Conservation (phyloP, 1,140 invertebrate genomes). For the Solenopsis fugax region DNA sequence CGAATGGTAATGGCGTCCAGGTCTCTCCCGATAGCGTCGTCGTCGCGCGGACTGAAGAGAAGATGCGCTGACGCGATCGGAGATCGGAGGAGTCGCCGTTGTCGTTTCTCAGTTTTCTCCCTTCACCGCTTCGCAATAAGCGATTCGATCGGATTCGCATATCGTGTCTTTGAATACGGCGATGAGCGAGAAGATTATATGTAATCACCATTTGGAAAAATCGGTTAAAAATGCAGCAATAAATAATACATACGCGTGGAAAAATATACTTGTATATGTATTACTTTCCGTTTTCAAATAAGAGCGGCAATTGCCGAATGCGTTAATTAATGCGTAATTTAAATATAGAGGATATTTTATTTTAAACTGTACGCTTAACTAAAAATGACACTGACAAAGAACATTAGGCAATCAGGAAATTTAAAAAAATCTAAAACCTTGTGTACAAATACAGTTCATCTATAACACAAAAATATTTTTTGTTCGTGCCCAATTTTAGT, state of each 20-base stretch:
- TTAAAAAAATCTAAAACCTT: too few species aligned
- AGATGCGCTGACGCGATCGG: conserved; percentile 19
- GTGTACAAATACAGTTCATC: too few species aligned
- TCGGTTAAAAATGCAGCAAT: background rate
- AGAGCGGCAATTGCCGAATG: too few species aligned
- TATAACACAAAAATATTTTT: too few species aligned
- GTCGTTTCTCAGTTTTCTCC: background rate
- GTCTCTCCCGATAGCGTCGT: conserved; percentile 30
- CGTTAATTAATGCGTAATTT: too few species aligned
- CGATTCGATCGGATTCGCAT: background rate
- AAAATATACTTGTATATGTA: background rate
- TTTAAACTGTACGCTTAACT: too few species aligned
- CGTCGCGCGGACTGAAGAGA: conserved; percentile 8
- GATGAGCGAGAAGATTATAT: background rate
- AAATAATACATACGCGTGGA: background rate
- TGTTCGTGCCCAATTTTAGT: too few species aligned
- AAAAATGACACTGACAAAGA: too few species aligned
- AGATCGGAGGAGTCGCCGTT: background rate
- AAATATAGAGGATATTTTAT: too few species aligned
- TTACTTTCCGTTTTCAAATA: background rate
- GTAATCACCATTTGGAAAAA: background rate
- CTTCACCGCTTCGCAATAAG: conserved; percentile 11
- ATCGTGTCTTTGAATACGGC: background rate
- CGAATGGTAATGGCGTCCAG: conserved; percentile 69
- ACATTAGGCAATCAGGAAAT: too few species aligned